A percentile compares a stretch with the other conserved stretches of the same genome.
Conservation (phyloP, 2,113 vertebrate species). For the Daboia siamensis region DNA sequence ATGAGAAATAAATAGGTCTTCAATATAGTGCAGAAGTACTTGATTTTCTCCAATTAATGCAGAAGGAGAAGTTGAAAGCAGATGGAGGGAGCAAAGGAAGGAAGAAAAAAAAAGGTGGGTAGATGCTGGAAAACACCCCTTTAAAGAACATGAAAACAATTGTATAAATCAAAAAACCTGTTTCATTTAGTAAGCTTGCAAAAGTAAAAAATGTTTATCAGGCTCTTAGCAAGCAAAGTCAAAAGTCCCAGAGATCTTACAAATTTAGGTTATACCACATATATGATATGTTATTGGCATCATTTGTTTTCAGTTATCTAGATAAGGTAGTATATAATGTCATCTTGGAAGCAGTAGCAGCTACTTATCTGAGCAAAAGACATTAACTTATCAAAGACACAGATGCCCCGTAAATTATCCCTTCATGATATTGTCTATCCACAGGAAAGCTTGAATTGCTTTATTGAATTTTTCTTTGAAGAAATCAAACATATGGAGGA, state of each 20-base stretch:
- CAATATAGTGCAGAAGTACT: neutral
- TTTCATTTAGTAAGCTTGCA: neutral
- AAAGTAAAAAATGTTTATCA: neutral
- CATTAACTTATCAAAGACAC: neutral
- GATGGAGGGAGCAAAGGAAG: neutral
- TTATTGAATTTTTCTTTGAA: neutral
- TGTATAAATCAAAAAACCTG: neutral
- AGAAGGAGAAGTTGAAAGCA: neutral
- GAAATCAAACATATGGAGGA: neutral
- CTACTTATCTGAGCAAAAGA: neutral
- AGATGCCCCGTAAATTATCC: neutral
- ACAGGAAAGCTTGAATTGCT: neutral
- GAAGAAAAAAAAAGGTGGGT: neutral
- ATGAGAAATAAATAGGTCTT: neutral
- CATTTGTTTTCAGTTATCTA: neutral
- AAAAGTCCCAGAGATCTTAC: neutral
- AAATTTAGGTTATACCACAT: too few relatives aligned
- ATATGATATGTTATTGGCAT: neutral
- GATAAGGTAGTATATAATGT: neutral
- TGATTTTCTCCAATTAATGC: neutral
- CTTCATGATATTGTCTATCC: neutral
- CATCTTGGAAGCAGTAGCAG: neutral
- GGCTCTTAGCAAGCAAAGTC: neutral
- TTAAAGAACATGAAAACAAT: neutral
- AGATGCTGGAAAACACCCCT: neutral